A percentile compares a stretch with the other conserved stretches of the same genome.
phyloP scores from a whole-genome alignment of 2,888 invertebrate genomes.

The Lumbricus terrestris region DNA sequence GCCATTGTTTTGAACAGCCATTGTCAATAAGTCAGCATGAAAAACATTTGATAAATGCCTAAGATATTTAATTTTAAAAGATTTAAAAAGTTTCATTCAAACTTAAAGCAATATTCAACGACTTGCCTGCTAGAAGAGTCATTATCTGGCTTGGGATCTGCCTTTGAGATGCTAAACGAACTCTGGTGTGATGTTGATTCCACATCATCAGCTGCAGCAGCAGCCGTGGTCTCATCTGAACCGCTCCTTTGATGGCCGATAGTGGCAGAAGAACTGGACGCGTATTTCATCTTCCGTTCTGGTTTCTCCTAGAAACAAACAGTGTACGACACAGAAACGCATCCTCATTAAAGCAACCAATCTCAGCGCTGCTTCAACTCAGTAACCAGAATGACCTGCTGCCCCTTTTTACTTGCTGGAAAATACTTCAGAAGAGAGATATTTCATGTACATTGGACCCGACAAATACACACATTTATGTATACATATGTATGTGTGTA shows the following conservation, averaged over 20 bases:
- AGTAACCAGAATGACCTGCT: too few species aligned
- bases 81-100: not conserved
- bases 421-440: too few species aligned
- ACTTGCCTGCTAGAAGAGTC: slow-evolving; percentile 5
- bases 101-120: not conserved
- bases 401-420: too few species aligned
- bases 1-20: too few species aligned
- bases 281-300: not conserved
- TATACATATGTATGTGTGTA: too few species aligned
- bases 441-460: too few species aligned
- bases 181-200: not conserved
- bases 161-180: not conserved
- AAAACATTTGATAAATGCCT: not conserved
- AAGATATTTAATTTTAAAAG: not conserved
- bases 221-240: not conserved
- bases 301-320: not conserved
- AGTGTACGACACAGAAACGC: not conserved
- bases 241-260: not conserved
- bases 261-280: not conserved
- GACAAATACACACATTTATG: too few species aligned
- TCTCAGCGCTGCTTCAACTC: not conserved
- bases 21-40: not conserved
- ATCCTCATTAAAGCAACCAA: not conserved
- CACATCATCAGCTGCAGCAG: not conserved
- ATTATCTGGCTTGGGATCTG: slow-evolving; percentile 10